Evolutionary conservation across 53 echinoderm and acorn worm species (phyloP).

Genomic region (Antedon mediterranea): DNA sequence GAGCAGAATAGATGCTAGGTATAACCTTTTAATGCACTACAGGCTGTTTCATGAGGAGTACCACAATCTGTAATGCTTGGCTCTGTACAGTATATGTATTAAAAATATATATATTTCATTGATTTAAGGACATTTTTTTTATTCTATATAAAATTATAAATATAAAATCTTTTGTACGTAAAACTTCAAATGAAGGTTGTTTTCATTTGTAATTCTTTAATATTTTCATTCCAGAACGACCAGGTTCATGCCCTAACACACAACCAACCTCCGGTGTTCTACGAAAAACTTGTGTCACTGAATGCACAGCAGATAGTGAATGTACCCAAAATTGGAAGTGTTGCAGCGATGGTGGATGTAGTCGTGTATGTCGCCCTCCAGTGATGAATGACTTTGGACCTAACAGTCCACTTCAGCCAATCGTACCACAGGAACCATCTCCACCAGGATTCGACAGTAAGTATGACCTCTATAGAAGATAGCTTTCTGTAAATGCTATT

Average conservation of each 20-base stretch:
- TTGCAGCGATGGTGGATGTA: conserved; percentile 25
- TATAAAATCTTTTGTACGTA: too few relatives aligned
- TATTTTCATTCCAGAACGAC: neutral
- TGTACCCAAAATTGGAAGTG: conserved; percentile 17
- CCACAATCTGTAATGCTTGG: too few relatives aligned
- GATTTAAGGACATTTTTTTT: too few relatives aligned
- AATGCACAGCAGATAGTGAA: conserved; percentile 16
- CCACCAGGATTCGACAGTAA: neutral
- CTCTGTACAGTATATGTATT: too few relatives aligned
- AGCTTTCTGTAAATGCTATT: too few relatives aligned
- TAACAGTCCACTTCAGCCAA: neutral
- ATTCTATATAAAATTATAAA: too few relatives aligned
- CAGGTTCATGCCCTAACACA: neutral
- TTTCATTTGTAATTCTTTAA: too few relatives aligned
- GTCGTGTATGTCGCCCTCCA: neutral
- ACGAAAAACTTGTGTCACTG: neutral
- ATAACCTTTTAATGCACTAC: too few relatives aligned
- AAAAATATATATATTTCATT: too few relatives aligned
- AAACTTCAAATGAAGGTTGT: too few relatives aligned
- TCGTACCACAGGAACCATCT: neutral
- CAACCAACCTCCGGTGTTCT: neutral
- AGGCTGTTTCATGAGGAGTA: too few relatives aligned
- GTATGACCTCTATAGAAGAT: neutral
- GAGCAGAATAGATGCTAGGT: too few relatives aligned
- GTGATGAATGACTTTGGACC: neutral